These are phyloP conservation scores for Lampropteryx suffumata DNA, from an alignment of 2,888 invertebrate species.

Conservation along the genomic window DNA sequence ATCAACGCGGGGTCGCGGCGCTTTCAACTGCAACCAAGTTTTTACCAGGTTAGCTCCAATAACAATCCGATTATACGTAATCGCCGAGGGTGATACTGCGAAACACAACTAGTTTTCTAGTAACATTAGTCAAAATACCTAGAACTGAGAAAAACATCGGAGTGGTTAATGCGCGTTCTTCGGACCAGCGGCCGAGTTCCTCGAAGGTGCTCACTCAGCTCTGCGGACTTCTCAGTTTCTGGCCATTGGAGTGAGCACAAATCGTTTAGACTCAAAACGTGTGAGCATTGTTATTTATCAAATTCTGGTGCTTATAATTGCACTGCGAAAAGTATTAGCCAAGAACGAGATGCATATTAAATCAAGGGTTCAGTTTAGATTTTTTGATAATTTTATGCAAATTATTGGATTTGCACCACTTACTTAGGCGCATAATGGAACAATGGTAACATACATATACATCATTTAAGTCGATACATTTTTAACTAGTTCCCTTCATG, in stretches of 20 bases:
- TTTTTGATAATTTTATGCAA: no score
- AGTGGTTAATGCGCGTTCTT: conserved; percentile 34
- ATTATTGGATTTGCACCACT: no score
- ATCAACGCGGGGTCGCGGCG: conserved; percentile 57
- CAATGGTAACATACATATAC: no score
- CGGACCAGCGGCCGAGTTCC: conserved; percentile 48
- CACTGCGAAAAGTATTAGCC: conserved; percentile 27
- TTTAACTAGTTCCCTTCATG: no score
- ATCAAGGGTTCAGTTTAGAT: conserved; percentile 28
- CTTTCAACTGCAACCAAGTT: conserved; percentile 53
- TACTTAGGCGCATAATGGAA: no score
- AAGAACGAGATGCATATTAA: conserved; percentile 26
- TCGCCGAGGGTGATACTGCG: conserved; percentile 39
- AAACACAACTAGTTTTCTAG: conserved; percentile 47
- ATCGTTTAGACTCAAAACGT: conserved; percentile 31
- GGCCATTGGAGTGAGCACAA: conserved; percentile 42
- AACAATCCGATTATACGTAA: conserved; percentile 16
- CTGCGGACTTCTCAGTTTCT: conserved; percentile 44
- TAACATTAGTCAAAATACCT: conserved; percentile 44
- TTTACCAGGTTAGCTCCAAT: conserved; percentile 32
- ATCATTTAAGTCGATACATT: no score
- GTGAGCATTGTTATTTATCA: conserved; percentile 41
- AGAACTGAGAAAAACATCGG: conserved; percentile 39
- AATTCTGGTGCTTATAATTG: conserved; percentile 37
- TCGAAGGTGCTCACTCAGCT: conserved; percentile 42